Conservation (phyloP, 2,888 invertebrate species). For the Folsomia candida region DNA sequence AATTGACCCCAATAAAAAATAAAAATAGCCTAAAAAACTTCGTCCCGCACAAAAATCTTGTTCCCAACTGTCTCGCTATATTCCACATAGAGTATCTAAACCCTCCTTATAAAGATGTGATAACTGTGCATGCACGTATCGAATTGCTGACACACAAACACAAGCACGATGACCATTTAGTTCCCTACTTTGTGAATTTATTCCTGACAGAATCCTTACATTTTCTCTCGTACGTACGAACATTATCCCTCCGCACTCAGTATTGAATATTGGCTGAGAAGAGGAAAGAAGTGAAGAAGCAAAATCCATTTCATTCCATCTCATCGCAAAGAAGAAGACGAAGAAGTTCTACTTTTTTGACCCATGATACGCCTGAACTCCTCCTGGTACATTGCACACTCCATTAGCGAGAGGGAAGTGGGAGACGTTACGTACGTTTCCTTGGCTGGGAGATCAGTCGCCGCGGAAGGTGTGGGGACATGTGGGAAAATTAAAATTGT, state of each 20-base stretch:
- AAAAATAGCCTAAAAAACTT: too few relatives aligned
- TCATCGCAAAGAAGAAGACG: not conserved
- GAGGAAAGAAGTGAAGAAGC: not conserved
- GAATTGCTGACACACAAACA: too few relatives aligned
- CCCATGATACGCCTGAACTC: conserved; percentile 1
- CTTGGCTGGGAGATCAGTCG: not conserved
- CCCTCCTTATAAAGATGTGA: too few relatives aligned
- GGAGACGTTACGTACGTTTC: not conserved
- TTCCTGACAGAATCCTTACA: not conserved
- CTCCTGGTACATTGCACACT: conserved; percentile 7
- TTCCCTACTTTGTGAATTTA: not conserved
- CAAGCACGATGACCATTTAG: not conserved
- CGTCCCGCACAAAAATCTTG: too few relatives aligned
- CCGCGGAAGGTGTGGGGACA: too few relatives aligned
- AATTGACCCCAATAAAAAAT: too few relatives aligned
- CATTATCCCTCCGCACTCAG: not conserved
- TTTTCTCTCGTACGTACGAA: too few relatives aligned
- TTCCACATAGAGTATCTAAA: too few relatives aligned
- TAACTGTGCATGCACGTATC: too few relatives aligned
- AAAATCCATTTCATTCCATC: conserved; percentile 8
- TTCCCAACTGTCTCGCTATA: too few relatives aligned
- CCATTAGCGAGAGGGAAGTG: conserved; percentile 5
- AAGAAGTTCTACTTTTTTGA: conserved; percentile 9
- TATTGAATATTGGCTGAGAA: not conserved
- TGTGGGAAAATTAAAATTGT: too few relatives aligned